Percentiles rank a stretch among this genome's conserved stretches.
phyloP scores from a whole-genome alignment of 2,113 vertebrate species.

The Antigone vipio region DNA sequence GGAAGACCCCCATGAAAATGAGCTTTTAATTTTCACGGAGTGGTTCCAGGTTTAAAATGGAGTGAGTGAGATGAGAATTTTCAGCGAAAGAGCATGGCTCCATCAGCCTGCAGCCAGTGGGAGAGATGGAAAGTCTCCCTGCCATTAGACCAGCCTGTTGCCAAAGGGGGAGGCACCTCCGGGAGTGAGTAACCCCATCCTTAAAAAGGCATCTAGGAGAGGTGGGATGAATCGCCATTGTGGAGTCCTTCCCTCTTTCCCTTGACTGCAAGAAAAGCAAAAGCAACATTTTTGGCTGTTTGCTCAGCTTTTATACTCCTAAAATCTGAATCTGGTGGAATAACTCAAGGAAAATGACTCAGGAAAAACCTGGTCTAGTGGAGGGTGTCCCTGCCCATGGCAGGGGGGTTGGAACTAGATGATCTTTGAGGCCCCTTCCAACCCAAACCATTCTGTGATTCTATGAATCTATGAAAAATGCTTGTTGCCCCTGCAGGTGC shows the following conservation, averaged over 20 bases:
- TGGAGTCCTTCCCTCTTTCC: background rate
- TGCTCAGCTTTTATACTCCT: background rate
- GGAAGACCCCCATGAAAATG: background rate
- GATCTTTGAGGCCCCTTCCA: no score
- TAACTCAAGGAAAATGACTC: background rate
- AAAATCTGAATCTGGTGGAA: background rate
- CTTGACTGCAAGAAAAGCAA: background rate
- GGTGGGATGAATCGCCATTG: background rate
- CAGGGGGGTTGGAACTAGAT: no score
- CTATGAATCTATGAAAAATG: no score
- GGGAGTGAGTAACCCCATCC: background rate
- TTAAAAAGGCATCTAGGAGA: background rate
- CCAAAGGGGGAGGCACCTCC: background rate
- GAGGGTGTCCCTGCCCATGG: no score
- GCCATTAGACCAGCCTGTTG: background rate
- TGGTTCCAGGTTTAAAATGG: background rate
- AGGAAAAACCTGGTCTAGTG: no score
- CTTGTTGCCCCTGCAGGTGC: background rate
- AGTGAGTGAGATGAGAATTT: background rate
- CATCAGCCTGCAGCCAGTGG: background rate
- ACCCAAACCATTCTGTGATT: no score
- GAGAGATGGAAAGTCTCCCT: background rate
- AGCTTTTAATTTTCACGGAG: background rate
- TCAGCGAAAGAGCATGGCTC: fast-evolving
- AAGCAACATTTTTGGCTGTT: background rate